Evolutionary conservation across 2,888 invertebrate species (phyloP).

Genomic region (Periphyllus acericola): DNA sequence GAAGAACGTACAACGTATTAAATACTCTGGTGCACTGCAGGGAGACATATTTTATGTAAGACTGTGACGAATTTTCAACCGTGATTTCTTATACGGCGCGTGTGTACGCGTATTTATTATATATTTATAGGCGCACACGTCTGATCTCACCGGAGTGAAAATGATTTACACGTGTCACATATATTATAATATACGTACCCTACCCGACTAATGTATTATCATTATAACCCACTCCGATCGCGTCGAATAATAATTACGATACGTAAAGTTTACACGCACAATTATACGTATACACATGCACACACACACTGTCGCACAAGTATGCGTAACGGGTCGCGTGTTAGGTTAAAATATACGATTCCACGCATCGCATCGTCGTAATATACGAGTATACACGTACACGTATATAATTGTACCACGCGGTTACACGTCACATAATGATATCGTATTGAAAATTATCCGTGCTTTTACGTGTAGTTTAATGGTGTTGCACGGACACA

Average conservation of each 20-base stretch:
- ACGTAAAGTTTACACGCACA: not conserved
- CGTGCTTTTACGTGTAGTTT: not conserved
- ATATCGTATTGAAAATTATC: not conserved
- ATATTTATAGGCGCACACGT: not conserved
- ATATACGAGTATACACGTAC: not conserved
- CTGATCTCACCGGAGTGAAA: not conserved
- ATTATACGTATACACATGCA: too few species aligned
- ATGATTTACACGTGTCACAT: not conserved
- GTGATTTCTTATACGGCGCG: conserved; percentile 1
- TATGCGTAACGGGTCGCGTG: conserved; percentile 22
- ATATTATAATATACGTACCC: not conserved
- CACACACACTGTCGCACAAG: too few species aligned
- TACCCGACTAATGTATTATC: not conserved
- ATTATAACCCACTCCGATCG: not conserved
- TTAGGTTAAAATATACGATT: not conserved
- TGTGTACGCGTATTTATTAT: not conserved
- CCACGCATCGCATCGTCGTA: not conserved
- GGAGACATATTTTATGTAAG: not conserved
- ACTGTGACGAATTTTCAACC: conserved; percentile 32
- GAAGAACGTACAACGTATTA: not conserved
- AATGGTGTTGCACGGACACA: conserved; percentile 7
- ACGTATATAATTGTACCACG: not conserved
- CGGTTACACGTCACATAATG: not conserved
- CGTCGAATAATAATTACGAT: not conserved
- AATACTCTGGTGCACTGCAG: not conserved